Evolutionary conservation across 2,888 invertebrate species (phyloP).

Genomic region (Chrysomela aeneicollis): DNA sequence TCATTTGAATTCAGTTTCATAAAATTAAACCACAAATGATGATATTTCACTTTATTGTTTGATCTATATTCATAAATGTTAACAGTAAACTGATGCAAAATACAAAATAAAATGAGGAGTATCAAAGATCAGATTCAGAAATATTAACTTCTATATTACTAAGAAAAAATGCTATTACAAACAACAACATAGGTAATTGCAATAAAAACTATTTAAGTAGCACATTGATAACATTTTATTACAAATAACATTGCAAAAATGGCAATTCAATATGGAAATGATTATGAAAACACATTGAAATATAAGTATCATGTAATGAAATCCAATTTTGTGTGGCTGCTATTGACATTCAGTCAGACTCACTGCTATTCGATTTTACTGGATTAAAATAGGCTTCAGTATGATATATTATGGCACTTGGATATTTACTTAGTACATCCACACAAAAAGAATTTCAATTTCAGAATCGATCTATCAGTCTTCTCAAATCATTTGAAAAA

Average conservation of each 20-base stretch:
- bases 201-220: constrained; percentile 53
- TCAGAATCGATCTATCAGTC: constrained; percentile 48
- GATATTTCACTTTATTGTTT: constrained; percentile 45
- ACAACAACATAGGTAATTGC: constrained; percentile 47
- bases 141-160: constrained; percentile 51
- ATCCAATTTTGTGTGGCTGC: constrained; percentile 13
- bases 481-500: constrained; percentile 46
- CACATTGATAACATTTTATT: constrained; percentile 50
- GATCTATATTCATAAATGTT: constrained; percentile 51
- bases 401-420: constrained; percentile 20
- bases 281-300: constrained; percentile 29
- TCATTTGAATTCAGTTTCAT: too few species aligned
- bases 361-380: constrained; percentile 9
- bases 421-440: constrained; percentile 5
- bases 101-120: constrained; percentile 47
- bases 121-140: constrained; percentile 43
- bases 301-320: constrained; percentile 19
- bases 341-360: not conserved
- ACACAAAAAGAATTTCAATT: constrained; percentile 21
- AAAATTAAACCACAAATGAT: constrained; percentile 7
- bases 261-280: constrained; percentile 31
- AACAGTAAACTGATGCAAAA: constrained; percentile 50
- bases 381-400: constrained; percentile 6
- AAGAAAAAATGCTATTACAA: constrained; percentile 50
- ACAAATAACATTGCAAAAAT: constrained; percentile 41